A percentile compares a stretch with the other conserved stretches of the same genome.
Evolutionary conservation across 2,888 invertebrate genomes (phyloP).

Genomic region (Drosophila borborema): DNA sequence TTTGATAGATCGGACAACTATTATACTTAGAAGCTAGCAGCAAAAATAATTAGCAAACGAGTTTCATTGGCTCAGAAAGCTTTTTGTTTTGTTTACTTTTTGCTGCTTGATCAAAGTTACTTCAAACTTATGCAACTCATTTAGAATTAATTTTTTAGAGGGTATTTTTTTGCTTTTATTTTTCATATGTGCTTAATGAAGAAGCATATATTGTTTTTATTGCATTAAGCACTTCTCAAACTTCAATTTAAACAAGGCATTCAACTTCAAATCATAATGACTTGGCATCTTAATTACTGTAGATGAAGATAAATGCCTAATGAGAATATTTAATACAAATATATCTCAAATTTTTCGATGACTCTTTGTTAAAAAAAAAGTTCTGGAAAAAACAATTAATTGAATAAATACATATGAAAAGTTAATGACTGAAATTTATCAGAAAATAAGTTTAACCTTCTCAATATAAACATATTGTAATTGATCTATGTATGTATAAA

Average conservation of each 20-base stretch:
- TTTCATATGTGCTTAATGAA: neutral
- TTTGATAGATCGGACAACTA: neutral
- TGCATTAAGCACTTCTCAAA: neutral
- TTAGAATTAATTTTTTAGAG: too few species aligned
- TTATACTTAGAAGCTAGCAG: neutral
- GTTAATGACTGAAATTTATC: neutral
- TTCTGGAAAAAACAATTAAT: too few species aligned
- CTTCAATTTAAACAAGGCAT: neutral
- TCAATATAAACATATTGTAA: neutral
- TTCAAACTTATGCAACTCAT: neutral
- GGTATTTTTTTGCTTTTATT: neutral
- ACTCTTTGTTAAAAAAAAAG: neutral
- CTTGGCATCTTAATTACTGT: conserved; percentile 1
- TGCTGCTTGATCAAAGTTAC: neutral
- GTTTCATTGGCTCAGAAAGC: neutral
- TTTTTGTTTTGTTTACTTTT: neutral
- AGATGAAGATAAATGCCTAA: neutral
- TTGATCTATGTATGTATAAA: neutral
- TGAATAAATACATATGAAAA: too few species aligned
- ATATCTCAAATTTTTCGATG: neutral
- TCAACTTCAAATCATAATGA: neutral
- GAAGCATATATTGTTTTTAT: neutral
- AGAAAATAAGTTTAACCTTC: neutral
- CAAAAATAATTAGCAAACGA: neutral
- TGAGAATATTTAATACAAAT: neutral